These are phyloP conservation scores for Leucophenga maculata DNA, from an alignment of 2,888 invertebrate genomes.

Conservation along the genomic window DNA sequence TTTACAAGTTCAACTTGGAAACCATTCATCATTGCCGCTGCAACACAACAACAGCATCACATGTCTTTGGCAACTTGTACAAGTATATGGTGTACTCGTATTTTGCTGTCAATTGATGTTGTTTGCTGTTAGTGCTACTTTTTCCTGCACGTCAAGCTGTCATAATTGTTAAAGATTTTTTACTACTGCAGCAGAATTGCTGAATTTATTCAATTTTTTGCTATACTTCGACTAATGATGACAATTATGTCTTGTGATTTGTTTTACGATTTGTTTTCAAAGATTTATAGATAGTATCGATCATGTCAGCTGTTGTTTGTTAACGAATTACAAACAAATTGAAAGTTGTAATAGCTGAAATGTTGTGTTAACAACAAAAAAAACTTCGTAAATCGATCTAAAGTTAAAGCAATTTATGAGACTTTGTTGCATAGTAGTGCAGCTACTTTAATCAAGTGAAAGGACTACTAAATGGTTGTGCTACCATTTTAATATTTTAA, in stretches of 20 bases:
- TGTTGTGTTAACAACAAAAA: no score
- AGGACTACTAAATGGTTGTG: no score
- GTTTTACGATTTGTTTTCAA: slow-evolving; percentile 1
- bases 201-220: slow-evolving; percentile 1
- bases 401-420: no score
- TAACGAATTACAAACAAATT: no score
- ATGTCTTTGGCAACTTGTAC: slow-evolving; percentile 1
- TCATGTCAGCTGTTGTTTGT: no score
- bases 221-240: slow-evolving; percentile 12
- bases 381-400: no score
- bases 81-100: background rate
- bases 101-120: background rate
- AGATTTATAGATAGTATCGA: background rate
- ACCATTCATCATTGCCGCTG: background rate
- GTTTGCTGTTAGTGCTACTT: slow-evolving; percentile 4
- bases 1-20: no score
- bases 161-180: slow-evolving; percentile 18
- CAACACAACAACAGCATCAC: background rate
- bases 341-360: no score
- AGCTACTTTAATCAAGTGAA: no score
- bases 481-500: no score
- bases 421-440: no score
- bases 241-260: slow-evolving; percentile 19
- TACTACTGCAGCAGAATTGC: background rate
- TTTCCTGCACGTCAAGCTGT: slow-evolving; percentile 18